Percentiles rank a stretch among this genome's conserved stretches.
Conservation (phyloP, 2,888 invertebrate species). For the Gastrophysa polygoni region DNA sequence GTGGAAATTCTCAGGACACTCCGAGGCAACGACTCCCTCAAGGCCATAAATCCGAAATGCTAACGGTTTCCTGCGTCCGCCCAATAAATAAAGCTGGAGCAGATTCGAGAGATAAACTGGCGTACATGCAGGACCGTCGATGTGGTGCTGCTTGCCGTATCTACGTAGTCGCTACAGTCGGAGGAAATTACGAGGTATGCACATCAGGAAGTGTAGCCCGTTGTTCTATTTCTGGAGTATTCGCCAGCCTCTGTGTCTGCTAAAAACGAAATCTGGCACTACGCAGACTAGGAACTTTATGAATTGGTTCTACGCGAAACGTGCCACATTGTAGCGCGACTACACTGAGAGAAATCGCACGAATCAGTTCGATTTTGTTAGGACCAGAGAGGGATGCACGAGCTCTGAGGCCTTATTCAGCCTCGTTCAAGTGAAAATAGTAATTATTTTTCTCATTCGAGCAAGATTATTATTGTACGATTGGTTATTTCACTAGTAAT, state of each 20-base stretch:
- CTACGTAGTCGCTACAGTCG: not conserved
- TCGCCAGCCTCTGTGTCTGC: not conserved
- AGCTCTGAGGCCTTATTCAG: too few relatives aligned
- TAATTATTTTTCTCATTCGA: too few relatives aligned
- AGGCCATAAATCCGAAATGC: not conserved
- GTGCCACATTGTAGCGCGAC: not conserved
- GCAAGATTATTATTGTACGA: too few relatives aligned
- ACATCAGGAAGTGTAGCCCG: not conserved
- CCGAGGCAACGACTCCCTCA: not conserved
- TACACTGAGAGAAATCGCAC: too few relatives aligned
- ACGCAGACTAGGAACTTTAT: not conserved
- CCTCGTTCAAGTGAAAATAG: too few relatives aligned
- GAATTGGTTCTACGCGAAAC: not conserved
- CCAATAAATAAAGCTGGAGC: not conserved
- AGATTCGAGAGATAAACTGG: not conserved
- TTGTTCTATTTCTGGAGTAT: not conserved
- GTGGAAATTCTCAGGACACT: not conserved
- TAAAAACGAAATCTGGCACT: not conserved
- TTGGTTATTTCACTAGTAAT: too few relatives aligned
- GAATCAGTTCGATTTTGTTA: too few relatives aligned
- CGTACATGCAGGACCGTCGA: not conserved
- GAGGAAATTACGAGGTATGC: not conserved
- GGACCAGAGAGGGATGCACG: too few relatives aligned
- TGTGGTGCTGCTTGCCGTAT: not conserved
- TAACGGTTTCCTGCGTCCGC: not conserved